Conservation (phyloP, 1,140 invertebrate species). For the Tetramorium simillimum region DNA sequence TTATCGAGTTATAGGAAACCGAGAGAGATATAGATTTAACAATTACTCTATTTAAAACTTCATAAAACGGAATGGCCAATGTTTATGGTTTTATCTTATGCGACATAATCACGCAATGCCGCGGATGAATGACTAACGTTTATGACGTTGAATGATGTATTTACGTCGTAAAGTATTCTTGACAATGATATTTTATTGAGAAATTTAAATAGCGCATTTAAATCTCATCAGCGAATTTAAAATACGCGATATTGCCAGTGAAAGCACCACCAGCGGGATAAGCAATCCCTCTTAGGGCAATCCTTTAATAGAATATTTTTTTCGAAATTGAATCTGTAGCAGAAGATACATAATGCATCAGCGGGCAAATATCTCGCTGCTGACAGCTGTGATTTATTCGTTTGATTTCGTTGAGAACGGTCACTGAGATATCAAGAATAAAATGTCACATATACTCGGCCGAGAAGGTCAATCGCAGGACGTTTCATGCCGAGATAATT, state of each 20-base stretch:
- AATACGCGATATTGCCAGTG: slow-evolving; percentile 46
- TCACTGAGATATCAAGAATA: slow-evolving; percentile 32
- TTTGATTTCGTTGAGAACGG: slow-evolving; percentile 44
- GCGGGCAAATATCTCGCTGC: slow-evolving; percentile 58
- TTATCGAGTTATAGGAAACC: not conserved
- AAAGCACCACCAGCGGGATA: slow-evolving; percentile 23
- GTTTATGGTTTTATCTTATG: not conserved
- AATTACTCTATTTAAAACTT: slow-evolving; percentile 35
- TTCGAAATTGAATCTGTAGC: slow-evolving; percentile 59
- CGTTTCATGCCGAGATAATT: not conserved
- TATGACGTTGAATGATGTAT: not conserved
- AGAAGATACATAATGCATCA: slow-evolving; percentile 68
- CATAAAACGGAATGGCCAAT: slow-evolving; percentile 6
- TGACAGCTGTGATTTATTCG: slow-evolving; percentile 57
- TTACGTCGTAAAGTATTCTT: slow-evolving; percentile 34
- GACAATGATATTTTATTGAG: not conserved
- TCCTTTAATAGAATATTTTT: slow-evolving; percentile 64
- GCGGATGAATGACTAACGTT: not conserved
- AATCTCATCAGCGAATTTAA: slow-evolving; percentile 55
- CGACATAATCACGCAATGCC: not conserved
- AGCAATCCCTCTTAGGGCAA: slow-evolving; percentile 42
- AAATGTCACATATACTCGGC: not conserved
- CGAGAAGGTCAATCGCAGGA: not conserved
- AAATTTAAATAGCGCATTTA: slow-evolving; percentile 69
- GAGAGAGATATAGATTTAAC: not conserved